Evolutionary conservation across 1,140 invertebrate genomes (phyloP), one percentile per base, ranked within the genome.

Genomic region (Scylla paramamosain): DNA sequence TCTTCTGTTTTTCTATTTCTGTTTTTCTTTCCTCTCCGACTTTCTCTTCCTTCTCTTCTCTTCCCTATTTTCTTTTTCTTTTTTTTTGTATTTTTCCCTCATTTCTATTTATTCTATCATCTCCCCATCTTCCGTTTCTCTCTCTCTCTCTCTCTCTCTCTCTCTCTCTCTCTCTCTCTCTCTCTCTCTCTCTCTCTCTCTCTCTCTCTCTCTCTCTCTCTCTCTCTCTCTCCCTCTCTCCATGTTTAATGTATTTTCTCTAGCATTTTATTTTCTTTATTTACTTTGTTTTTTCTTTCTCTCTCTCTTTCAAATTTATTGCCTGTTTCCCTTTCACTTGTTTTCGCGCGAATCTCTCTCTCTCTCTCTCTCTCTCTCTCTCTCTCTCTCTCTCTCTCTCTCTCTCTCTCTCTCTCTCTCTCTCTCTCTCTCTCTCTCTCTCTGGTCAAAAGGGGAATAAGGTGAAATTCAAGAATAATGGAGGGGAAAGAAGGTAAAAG

Each of bases 131-230:
- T n/a, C 39, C 88, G 8, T 8, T 31, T 29, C 86, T 29, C 31
- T n/a, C n/a, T n/a, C n/a, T n/a, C n/a, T n/a, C n/a, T n/a, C n/a
- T n/a, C n/a, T n/a, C n/a, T n/a, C n/a, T n/a, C n/a, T n/a, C n/a
- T n/a, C n/a, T n/a, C n/a, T n/a, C n/a, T n/a, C n/a, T n/a, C n/a
- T 84, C 31, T 84, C 83, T 84, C 83, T 84, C 83, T 84, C 83
- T 86, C 83, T 86, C 83, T 86, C 83, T 86, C 83, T 86, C 83
- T 86, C 83, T 86, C 83, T 86, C 83, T 86, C 83, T 86, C 83
- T 86, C 83, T 86, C 83, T 86, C 83, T 86, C 83, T 86, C 83
- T 86, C 83, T 86, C 83, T 86, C 83, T 86, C 83, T 86, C 83
- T 86, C 83, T 86, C 83, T 86, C 83, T 86, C 83, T 86, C 83